Evolutionary conservation across 2,888 invertebrate species (phyloP), one percentile per base, ranked within the genome.

Genomic region (Sphecodes monilicornis): DNA sequence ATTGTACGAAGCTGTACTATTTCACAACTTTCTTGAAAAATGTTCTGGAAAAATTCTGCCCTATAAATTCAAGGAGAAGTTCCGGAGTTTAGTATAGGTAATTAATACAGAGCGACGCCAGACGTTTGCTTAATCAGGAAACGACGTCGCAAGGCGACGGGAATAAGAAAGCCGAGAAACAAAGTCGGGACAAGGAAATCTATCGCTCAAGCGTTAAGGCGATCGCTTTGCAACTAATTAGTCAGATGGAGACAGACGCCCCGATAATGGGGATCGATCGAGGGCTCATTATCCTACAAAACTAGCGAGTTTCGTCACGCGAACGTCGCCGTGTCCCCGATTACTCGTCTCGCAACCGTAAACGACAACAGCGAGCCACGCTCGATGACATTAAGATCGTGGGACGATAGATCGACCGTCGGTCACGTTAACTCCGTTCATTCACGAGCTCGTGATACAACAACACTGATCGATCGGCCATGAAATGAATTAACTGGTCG

Each of bases 241-340:
- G 41, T 26, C 10, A 32, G 46, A 36, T 74, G 68, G 43, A 64
- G 18, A 70, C 60, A 36, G 39, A 70, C 39, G 64, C 16, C 18
- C 18, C 75, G 68, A 75, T 78, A 75, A 75, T 71, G 64, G 46
- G 54, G 75, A 46, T 75, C 84, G 79, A 86, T 84, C 72, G 79
- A n/a, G 32, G 32, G 66, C 50, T 87, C 82, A 73, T 84, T 87
- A 86, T 16, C 18, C 32, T 57, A 39, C 68, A 29, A 54, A 18
- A 22, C 43, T 29, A 13, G 73, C 77, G 32, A 29, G 74, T 80
- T 66, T 81, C 57, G 71, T 84, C 72, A 57, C 66, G 32, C 41
- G 32, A 41, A 22, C 50, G 73, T 70, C 68, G 26, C 75, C 22
- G 13, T 16, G 4, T 26, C 46, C 2, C 16, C 41, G 29, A 57